Evolutionary conservation across 2,797 vertebrate genomes (phyloP).

Genomic region (Chlorospingus flavigularis): DNA sequence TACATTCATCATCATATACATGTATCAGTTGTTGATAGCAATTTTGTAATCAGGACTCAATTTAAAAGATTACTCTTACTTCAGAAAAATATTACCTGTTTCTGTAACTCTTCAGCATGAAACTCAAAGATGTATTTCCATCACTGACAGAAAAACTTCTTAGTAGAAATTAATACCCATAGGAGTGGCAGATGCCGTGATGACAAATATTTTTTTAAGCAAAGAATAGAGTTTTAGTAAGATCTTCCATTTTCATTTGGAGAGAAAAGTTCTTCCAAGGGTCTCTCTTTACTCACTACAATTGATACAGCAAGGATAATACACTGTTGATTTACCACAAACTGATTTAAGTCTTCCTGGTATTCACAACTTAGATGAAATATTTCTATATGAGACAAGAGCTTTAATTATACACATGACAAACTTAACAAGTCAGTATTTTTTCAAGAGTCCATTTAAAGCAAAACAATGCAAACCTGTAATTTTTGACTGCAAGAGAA

Average conservation of each 20-base stretch:
- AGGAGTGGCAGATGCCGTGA: neutral
- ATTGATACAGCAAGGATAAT: neutral
- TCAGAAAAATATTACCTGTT: neutral
- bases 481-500: neutral
- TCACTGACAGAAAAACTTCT: neutral
- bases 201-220: neutral
- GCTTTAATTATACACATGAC: neutral
- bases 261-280: neutral
- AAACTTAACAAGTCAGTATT: neutral
- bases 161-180: neutral
- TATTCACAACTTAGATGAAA: neutral
- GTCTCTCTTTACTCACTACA: neutral
- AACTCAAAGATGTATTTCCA: neutral
- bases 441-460: neutral
- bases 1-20: neutral
- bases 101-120: neutral
- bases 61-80: neutral
- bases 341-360: neutral
- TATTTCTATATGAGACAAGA: neutral
- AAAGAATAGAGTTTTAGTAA: neutral
- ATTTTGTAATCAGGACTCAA: neutral
- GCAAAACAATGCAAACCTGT: neutral
- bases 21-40: fast-evolving
- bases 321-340: neutral
- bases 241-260: neutral